phyloP scores from a whole-genome alignment of 2,113 vertebrate species.

The Phalacrocorax aristotelis region DNA sequence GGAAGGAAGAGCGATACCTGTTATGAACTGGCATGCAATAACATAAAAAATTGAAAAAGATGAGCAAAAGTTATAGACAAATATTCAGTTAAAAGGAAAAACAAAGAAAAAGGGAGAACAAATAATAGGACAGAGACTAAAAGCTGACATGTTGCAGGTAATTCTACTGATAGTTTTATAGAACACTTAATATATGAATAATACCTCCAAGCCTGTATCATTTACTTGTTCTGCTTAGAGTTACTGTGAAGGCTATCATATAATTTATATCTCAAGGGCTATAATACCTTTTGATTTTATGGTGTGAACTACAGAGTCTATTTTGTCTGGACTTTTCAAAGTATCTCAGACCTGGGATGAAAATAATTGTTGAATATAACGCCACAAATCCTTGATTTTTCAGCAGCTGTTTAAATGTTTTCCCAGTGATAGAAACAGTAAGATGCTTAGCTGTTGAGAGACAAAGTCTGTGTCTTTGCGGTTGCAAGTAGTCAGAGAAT shows the following conservation, averaged over 20 bases:
- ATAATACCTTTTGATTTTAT: not conserved
- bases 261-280: not conserved
- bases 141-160: not conserved
- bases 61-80: not conserved
- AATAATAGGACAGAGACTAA: not conserved
- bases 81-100: not conserved
- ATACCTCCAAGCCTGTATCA: not conserved
- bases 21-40: not conserved
- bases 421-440: not conserved
- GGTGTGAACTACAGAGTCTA: not conserved
- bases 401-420: not conserved
- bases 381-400: not conserved
- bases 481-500: not conserved
- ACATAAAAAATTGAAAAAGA: not conserved
- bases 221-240: not conserved
- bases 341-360: not conserved
- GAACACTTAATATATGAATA: not conserved
- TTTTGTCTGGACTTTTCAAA: not conserved
- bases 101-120: not conserved
- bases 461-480: not conserved
- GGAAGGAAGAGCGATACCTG: not conserved
- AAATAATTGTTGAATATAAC: not conserved
- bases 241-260: not conserved
- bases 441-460: not conserved
- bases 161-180: not conserved